Evolutionary conservation across 2,888 invertebrate species (phyloP), one percentile per base, ranked within the genome.

Genomic region (Stenodema calcarata): DNA sequence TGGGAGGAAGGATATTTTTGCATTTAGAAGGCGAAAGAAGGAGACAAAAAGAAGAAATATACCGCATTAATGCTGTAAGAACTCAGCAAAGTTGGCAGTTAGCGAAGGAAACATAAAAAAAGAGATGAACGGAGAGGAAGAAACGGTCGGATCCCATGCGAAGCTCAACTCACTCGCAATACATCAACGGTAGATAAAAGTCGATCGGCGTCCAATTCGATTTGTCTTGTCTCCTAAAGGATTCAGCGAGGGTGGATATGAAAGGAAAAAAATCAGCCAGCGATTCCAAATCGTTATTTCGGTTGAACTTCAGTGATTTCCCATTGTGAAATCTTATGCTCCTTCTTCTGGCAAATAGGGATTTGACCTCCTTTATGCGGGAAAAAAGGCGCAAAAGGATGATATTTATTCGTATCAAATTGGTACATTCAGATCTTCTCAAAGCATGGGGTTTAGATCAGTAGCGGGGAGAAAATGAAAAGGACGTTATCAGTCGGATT

Each of bases 181-280:
- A 73, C 73, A 73, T 73, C 73, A 73, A 73, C 35, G 73, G 73
- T 28, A 18, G 73, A 73, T 73, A 73, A 73, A 73, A 73, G 35
- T 73, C 30, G n/a, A 30, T 35, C n/a, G 16, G 18, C 73, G 73
- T 73, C 41, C 73, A 35, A 41, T 73, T 73, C 73, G 30, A 73
- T 73, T 73, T 30, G 23, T 62, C 62, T 62, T 23, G 62, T 11
- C 62, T 62, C 62, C 12, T 27, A 23, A 62, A 62, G 62, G 23
- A 62, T 62, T 62, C 11, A 23, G 23, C 27, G 23, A 62, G 23
- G 23, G 62, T 7, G 23, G 62, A 62, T 23, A 62, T 62, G 62
- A 27, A 62, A 62, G 62, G 12, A 62, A 62, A 47, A 23, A 62
- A 62, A 18, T 62, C 62, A 62, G 62, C 18, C 62, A 62, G 62